Percentiles rank a stretch among this genome's conserved stretches.
Conservation (phyloP, 35 echinoderm and acorn worm species). For the Stichopus chloronotus region DNA sequence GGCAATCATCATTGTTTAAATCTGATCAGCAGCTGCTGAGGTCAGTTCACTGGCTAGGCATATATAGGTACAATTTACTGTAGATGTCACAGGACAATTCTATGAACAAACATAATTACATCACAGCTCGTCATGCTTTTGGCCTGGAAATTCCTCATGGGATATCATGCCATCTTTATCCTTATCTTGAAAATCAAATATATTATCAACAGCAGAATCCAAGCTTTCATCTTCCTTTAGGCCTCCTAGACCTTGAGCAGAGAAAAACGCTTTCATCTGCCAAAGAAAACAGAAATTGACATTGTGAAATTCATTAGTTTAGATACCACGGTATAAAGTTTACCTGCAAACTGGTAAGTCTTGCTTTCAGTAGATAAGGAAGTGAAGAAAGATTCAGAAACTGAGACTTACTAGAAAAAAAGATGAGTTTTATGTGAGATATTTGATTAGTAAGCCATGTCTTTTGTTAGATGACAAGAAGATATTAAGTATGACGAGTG, state of each 20-base stretch:
- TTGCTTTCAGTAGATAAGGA: too few species aligned
- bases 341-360: not conserved
- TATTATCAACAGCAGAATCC: slow-evolving; percentile 51
- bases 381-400: too few species aligned
- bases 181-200: slow-evolving; percentile 56
- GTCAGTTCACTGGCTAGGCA: too few species aligned
- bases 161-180: slow-evolving; percentile 47
- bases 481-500: not conserved
- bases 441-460: too few species aligned
- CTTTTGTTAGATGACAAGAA: not conserved
- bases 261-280: slow-evolving; percentile 57
- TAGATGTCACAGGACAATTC: not conserved
- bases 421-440: too few species aligned
- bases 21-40: too few species aligned
- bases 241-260: slow-evolving; percentile 45
- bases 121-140: slow-evolving; percentile 63
- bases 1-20: too few species aligned
- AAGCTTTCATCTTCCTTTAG: slow-evolving; percentile 50
- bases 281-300: slow-evolving; percentile 14
- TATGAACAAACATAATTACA: slow-evolving; percentile 25
- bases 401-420: too few species aligned
- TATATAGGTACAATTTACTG: too few species aligned
- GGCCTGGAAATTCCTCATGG: slow-evolving; percentile 49
- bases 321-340: not conserved
- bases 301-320: not conserved